Conservation (phyloP, 2,113 vertebrate genomes). For the Cyanoliseus patagonus region DNA sequence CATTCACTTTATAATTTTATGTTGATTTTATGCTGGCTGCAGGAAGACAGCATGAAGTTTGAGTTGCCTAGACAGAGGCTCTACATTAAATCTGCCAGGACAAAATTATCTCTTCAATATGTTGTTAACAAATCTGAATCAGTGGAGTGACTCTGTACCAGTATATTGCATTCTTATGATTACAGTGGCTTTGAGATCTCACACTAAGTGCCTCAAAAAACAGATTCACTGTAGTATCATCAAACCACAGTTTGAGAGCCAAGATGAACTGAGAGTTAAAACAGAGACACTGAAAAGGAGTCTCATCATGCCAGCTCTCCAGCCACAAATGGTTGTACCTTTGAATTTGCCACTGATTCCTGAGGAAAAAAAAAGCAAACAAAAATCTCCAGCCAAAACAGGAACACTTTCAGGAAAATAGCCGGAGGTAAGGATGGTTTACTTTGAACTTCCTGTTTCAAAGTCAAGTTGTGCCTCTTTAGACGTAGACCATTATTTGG, state of each 20-base stretch:
- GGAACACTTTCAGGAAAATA: background rate
- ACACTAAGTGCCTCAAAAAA: background rate
- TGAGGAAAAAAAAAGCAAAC: background rate
- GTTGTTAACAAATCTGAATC: background rate
- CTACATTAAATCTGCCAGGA: background rate
- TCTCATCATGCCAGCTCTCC: background rate
- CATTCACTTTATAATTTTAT: background rate
- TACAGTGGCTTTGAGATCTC: background rate
- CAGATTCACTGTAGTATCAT: background rate
- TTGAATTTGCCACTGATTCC: background rate
- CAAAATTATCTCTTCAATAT: background rate
- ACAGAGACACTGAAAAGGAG: background rate
- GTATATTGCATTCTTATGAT: background rate
- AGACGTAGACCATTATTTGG: background rate
- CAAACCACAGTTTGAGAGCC: background rate
- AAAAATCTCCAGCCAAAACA: constrained; percentile 4
- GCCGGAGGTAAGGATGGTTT: background rate
- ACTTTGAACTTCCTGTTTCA: background rate
- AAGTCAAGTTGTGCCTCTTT: background rate
- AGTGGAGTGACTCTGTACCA: background rate
- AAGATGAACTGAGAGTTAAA: background rate
- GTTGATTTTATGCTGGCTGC: constrained; percentile 1
- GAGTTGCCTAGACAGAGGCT: background rate
- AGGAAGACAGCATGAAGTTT: background rate
- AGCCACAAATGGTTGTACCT: background rate